A percentile compares a stretch with the other conserved stretches of the same genome.
phyloP scores from a whole-genome alignment of 2,888 invertebrate species.

The Mongoloraphidia duomilia region DNA sequence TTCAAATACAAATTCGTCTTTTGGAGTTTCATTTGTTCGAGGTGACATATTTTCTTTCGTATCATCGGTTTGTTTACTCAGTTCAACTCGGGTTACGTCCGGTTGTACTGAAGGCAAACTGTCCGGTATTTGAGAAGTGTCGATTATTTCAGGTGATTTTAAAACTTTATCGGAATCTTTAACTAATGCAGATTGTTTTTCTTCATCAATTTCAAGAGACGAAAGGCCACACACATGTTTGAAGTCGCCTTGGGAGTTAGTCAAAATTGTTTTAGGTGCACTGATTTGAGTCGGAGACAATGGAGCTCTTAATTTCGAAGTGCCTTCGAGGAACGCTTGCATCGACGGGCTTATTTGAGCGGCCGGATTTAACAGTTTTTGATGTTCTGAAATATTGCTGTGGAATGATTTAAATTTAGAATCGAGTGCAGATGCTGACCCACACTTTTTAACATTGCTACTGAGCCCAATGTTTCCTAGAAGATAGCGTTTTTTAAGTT shows the following conservation, averaged over 20 bases:
- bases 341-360: conserved; percentile 51
- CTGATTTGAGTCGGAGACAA: conserved; percentile 20
- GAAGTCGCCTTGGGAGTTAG: not conserved
- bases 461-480: conserved; percentile 53
- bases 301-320: conserved; percentile 28
- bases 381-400: conserved; percentile 76
- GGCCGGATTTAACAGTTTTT: conserved; percentile 70
- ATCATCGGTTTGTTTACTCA: not conserved
- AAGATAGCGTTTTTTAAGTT: conserved; percentile 72
- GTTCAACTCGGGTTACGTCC: conserved; percentile 10
- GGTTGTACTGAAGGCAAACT: conserved; percentile 9
- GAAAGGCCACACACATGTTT: conserved; percentile 1
- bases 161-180: not conserved
- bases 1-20: too few relatives aligned
- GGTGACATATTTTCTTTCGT: conserved; percentile 11
- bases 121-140: conserved; percentile 9
- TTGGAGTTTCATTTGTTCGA: too few relatives aligned
- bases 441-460: conserved; percentile 64
- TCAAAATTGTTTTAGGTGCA: not conserved
- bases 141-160: conserved; percentile 10
- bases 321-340: conserved; percentile 48
- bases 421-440: conserved; percentile 70
- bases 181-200: too few relatives aligned
- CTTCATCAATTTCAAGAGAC: too few relatives aligned
- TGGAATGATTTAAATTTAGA: conserved; percentile 73